Conservation (phyloP, 1,140 invertebrate genomes). For the Cotesia glomerata region DNA sequence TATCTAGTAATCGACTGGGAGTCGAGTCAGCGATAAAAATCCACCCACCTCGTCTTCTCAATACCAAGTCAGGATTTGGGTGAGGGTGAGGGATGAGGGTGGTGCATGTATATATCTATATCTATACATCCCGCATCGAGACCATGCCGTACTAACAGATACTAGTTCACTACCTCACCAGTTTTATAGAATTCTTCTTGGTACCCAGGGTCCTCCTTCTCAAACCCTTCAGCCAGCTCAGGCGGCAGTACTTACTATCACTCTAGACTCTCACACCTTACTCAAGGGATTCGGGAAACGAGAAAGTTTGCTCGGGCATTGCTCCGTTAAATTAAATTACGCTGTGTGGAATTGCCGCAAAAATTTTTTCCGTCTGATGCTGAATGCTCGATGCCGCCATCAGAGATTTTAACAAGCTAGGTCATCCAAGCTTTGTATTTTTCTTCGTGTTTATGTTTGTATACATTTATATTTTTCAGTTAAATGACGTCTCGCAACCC, state of each 20-base stretch:
- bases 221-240: too few relatives aligned
- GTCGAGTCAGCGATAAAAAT: slow-evolving; percentile 21
- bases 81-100: too few relatives aligned
- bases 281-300: slow-evolving; percentile 20
- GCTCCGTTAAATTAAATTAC: slow-evolving; percentile 25
- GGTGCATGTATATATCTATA: too few relatives aligned
- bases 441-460: neutral
- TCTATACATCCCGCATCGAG: neutral
- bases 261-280: slow-evolving; percentile 4
- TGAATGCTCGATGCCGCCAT: too few relatives aligned
- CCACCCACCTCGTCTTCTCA: neutral
- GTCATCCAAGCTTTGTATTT: neutral
- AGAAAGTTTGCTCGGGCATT: slow-evolving; percentile 16
- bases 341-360: slow-evolving; percentile 9
- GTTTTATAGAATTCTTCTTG: too few relatives aligned
- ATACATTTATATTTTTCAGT: neutral
- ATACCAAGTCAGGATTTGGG: neutral
- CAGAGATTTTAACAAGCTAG: neutral
- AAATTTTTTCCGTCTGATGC: slow-evolving; percentile 3
- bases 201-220: too few relatives aligned
- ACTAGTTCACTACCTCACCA: too few relatives aligned
- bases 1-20: slow-evolving; percentile 15
- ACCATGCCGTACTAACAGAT: too few relatives aligned
- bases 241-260: neutral
- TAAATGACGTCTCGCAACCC: too few relatives aligned